Evolutionary conservation across 2,797 vertebrate genomes (phyloP), one percentile per base, ranked within the genome.

Genomic region (Synanceia verrucosa): DNA sequence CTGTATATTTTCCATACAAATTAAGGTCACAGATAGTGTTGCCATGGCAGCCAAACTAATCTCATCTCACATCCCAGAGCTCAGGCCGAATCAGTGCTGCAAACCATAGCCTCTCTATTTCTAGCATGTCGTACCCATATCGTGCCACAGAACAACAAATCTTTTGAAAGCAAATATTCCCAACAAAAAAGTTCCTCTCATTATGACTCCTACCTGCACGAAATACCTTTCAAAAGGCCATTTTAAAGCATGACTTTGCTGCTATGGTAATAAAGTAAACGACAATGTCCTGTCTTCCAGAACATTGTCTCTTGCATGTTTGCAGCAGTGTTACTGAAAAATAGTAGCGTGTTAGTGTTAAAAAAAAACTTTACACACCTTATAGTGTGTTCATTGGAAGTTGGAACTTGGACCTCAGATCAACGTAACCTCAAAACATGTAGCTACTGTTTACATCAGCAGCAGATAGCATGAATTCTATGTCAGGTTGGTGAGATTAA

Each of bases 1-100:
- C 31, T 34, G 31, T 34, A 55, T 58, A 44, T 78, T 73, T 70
- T 52, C 19, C n/a, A 66, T 59, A 57, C 33, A 61, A 67, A 71
- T 82, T 74, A 69, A 73, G 62, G 66, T 78, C 65, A 79, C 52
- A 73, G 56, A 63, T 48, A 55, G n/a, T n/a, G 79, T 88, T 82
- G 75, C 84, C 73, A 78, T 76, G 76, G 79, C 70, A 73, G 48
- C 82, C 46, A 41, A 37, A 55, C 73, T 84, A 71, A 81, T 87
- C 65, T 69, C 19, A 75, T 71, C 62, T 50, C 24, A 64, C 37
- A 58, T 70, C 46, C 48, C 0, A 0, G 3, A 52, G 63, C 65
- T 59, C 60, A 74, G 62, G 73, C 41, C 47, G 51, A 65, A 84
- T 76, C 62, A 67, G 18, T 5, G 28, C 44, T 26, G 3, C 3